These are phyloP conservation scores for Adelosebastes latens DNA, from an alignment of 2,797 vertebrate genomes.

Conservation along the genomic window DNA sequence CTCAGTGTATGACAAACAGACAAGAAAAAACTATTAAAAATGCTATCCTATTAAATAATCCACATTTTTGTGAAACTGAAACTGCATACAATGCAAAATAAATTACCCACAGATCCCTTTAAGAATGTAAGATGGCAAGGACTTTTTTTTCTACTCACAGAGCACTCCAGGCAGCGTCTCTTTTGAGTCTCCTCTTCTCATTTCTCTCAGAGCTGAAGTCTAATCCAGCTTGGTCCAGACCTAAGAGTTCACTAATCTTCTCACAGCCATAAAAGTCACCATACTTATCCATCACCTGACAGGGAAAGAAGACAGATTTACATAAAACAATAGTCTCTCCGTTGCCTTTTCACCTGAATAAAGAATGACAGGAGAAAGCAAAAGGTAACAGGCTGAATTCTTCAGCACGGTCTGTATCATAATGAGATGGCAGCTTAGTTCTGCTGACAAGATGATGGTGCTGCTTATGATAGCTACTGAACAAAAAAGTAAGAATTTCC, in stretches of 20 bases:
- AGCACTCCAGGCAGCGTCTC: conserved; percentile 83
- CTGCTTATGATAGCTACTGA: not conserved
- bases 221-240: conserved; percentile 91
- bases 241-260: conserved; percentile 91
- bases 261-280: conserved; percentile 91
- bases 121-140: not conserved
- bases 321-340: conserved; percentile 3
- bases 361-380: not conserved
- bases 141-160: conserved; percentile 82
- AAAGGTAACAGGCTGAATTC: not conserved
- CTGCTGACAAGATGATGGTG: not conserved
- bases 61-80: not conserved
- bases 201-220: conserved; percentile 89
- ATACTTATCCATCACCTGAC: conserved; percentile 95
- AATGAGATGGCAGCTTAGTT: conserved; percentile 10
- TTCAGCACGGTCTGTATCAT: conserved; percentile 1
- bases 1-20: not conserved
- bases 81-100: not conserved
- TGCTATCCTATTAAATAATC: not conserved
- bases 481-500: not conserved
- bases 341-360: conserved; percentile 3
- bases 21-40: not conserved
- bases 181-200: conserved; percentile 86
- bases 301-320: conserved; percentile 35
- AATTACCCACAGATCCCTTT: not conserved